phyloP scores from a whole-genome alignment of 2,888 invertebrate genomes.

The Acronicta aceris region DNA sequence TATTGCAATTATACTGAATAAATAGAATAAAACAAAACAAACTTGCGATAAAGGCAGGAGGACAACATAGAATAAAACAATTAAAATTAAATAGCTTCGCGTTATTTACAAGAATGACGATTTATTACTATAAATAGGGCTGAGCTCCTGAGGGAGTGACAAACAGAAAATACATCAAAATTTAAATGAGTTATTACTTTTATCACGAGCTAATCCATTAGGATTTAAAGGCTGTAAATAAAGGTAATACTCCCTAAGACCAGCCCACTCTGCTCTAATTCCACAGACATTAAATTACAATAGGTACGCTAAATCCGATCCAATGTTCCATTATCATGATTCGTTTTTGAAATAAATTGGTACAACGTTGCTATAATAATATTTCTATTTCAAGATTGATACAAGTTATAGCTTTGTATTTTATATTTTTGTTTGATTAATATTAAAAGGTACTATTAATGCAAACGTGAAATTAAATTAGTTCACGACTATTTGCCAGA shows the following conservation, averaged over 20 bases:
- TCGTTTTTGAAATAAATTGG: slow-evolving; percentile 17
- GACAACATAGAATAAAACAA: no score
- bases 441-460: no score
- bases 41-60: no score
- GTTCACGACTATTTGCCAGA: background rate
- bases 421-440: no score
- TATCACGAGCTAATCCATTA: slow-evolving; percentile 37
- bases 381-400: background rate
- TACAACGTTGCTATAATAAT: slow-evolving; percentile 10
- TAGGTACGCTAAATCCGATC: background rate
- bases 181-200: slow-evolving; percentile 34
- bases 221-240: slow-evolving; percentile 33
- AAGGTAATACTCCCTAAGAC: slow-evolving; percentile 13
- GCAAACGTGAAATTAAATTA: background rate
- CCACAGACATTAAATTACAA: slow-evolving; percentile 17
- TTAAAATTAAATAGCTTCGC: no score
- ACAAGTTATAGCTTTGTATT: no score
- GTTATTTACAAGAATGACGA: no score
- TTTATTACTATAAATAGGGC: background rate
- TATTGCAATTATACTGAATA: no score
- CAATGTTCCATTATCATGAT: slow-evolving; percentile 3
- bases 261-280: slow-evolving; percentile 19
- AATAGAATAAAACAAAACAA: no score
- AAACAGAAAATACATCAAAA: slow-evolving; percentile 23
- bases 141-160: background rate